Base-by-base conservation (phyloP, 2,888 invertebrate species). In the Ornithoptera alexandrae region DNA sequence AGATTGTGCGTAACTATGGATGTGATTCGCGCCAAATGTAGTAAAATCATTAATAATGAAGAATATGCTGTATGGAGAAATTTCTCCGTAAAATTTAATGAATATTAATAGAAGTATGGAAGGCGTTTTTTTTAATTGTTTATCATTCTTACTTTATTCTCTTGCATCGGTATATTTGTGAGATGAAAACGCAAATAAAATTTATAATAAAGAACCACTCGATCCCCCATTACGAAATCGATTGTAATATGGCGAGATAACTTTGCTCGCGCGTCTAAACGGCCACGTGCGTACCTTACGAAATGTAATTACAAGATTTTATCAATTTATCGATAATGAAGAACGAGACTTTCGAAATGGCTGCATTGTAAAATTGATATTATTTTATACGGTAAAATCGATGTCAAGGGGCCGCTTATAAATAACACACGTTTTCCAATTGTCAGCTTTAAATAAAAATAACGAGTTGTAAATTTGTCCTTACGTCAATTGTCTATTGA, bases 341-440 rank as follows among this genome's bases (percentile, higher is more conserved):
- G 77, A 80, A 81, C 79, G 76, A 79, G 80, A 76, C 62, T 89
- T 89, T 79, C 81, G 84, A 86, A 87, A 89, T 80, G 72, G 74
- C 73, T 72, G 74, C 75, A 75, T 75, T 73, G 72, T 76, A 77
- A 79, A 75, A 72, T 79, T 79, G 79, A 76, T 76, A 57, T 79
- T 79, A 80, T 76, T 78, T 81, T 77, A 71, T 77, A 83, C 17
- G 17, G 22, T 79, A 77, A 79, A 81, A 86, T 84, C 77, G 81
- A 81, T 89, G 89, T 88, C 89, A 89, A 89, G 89, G 89, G 77
- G 71, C 65, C 30, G 53, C 57, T 58, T 50, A 56, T 62, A 68
- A 64, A 66, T 68, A 62, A 62, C 39, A 72, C 61, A 68, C 70
- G 72, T 68, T 53, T 69, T 61, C 17, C 69, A 64, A 64, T 65